phyloP scores from a whole-genome alignment of 2,888 invertebrate genomes.

The Idaea biselata region DNA sequence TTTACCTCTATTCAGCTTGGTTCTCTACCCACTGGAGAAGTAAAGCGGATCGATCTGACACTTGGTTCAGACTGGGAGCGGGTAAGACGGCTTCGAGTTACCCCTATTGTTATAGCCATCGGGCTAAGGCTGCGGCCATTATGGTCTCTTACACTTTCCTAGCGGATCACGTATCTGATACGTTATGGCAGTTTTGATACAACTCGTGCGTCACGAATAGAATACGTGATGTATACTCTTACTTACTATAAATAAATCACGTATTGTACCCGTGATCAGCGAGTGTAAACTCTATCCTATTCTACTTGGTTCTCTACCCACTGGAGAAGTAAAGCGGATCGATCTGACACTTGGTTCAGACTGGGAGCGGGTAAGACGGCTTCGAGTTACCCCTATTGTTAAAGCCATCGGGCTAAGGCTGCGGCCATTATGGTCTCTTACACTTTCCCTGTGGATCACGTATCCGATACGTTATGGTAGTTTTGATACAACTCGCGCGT shows the following conservation, averaged over 20 bases:
- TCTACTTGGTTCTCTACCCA: neutral
- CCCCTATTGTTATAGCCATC: neutral
- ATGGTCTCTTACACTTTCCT: neutral
- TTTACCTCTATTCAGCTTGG: neutral
- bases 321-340: neutral
- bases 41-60: constrained; percentile 2
- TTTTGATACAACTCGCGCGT: no score
- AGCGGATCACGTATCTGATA: no score
- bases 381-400: constrained; percentile 3
- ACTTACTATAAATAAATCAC: no score
- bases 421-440: neutral
- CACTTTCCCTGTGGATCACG: no score
- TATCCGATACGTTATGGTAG: no score
- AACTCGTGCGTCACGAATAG: no score
- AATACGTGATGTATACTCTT: no score
- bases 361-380: neutral
- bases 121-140: neutral
- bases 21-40: neutral
- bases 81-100: constrained; percentile 2
- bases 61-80: neutral
- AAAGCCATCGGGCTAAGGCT: neutral
- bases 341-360: constrained; percentile 1
- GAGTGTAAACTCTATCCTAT: no score
- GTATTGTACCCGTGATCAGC: no score
- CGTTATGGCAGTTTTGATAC: no score